phyloP scores from a whole-genome alignment of 2,888 invertebrate genomes.

The Diarsia mendica region DNA sequence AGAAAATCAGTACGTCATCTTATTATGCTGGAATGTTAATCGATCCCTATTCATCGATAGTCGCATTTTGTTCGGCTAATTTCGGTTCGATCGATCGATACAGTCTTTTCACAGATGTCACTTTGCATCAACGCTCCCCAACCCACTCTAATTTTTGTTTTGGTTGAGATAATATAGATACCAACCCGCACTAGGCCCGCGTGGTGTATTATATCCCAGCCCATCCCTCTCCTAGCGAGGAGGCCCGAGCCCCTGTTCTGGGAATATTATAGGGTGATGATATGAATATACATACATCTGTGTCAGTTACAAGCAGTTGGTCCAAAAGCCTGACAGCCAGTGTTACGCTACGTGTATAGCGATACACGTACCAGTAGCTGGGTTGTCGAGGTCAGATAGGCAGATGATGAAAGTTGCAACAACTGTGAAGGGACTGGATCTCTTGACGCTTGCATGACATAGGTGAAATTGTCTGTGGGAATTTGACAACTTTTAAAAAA shows the following conservation, averaged over 20 bases:
- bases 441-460: background rate
- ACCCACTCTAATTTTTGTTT: background rate
- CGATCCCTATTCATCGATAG: background rate
- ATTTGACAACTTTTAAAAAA: too few relatives aligned
- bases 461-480: background rate
- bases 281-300: background rate
- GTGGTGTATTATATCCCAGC: too few relatives aligned
- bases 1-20: too few relatives aligned
- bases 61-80: background rate
- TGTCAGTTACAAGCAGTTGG: background rate
- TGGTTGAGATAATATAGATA: background rate
- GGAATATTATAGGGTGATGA: too few relatives aligned
- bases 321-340: background rate
- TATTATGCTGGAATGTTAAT: conserved; percentile 11
- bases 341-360: background rate
- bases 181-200: too few relatives aligned
- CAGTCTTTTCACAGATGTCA: background rate
- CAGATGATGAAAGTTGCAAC: background rate
- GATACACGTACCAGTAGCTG: background rate
- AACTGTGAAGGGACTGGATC: background rate
- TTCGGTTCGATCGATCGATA: background rate
- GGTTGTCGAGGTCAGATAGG: background rate
- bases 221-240: too few relatives aligned
- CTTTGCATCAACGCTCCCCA: background rate
- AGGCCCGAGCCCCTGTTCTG: too few relatives aligned